Base-by-base conservation (phyloP, 2,888 invertebrate species). In the Caenorhabditis sp. region DNA sequence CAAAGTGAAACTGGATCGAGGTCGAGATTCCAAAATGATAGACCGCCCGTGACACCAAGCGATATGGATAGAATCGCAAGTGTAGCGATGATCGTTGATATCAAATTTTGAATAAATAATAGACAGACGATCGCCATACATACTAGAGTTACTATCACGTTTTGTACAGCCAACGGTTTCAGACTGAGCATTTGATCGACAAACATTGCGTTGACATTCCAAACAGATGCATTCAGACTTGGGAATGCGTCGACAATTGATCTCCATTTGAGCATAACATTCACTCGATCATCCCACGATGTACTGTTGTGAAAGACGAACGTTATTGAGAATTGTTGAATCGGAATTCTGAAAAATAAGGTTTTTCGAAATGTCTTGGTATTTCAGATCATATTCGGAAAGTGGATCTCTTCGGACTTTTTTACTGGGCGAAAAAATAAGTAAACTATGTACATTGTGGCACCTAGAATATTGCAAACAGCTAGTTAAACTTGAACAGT, bases 181-280 rank as follows among this genome's bases (percentile, higher is more conserved):
- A 87, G 71, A 53, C 81, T 82, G 21, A 81, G 71, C 83, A 87
- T 87, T 69, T 87, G 87, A 69, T 86, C 86, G n/a, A 86, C 87
- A 63, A 86, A 86, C 86, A 87, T 84, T 14, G 82, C 84, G 66
- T 87, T 86, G 43, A 83, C 83, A 65, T 86, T 84, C 83, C 84
- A 86, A 17, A 86, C 81, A 10, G 81, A 77, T 6, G 81, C 85
- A 57, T 84, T 85, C 37, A 87, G 66, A 17, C 70, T 57, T 2
- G 62, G 55, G 55, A 84, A 80, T 17, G 58, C 59, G 12, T 69
- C 72, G 24, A 71, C 78, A 36, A 76, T 72, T 23, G 69, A 64
- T 17, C 83, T 59, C 87, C 85, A 86, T 31, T 84, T 66, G 24
- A 77, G 62, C 85, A 85, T 84, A 19, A 87, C 69, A 21, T 80